phyloP scores from a whole-genome alignment of 1,140 invertebrate genomes.

The Helicoverpa armigera region DNA sequence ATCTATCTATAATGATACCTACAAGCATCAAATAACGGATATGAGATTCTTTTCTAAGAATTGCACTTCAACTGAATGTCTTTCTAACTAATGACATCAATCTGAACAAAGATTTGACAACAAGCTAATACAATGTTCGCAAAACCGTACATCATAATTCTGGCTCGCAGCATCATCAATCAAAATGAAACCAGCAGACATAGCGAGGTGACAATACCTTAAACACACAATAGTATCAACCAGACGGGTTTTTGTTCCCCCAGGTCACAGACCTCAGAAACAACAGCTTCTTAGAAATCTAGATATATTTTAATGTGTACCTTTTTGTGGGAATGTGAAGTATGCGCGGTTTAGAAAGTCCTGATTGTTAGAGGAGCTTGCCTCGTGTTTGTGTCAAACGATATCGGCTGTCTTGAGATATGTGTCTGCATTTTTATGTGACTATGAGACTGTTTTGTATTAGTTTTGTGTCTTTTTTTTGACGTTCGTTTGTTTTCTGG shows the following conservation, averaged over 20 bases:
- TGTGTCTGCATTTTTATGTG: conserved; percentile 14
- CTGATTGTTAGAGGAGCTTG: background rate
- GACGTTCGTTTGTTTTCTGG: background rate
- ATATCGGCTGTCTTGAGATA: background rate
- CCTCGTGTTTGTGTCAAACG: background rate
- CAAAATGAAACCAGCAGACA: background rate
- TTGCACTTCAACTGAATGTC: background rate
- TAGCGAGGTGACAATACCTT: background rate
- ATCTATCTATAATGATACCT: too few species aligned
- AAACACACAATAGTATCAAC: conserved; percentile 27
- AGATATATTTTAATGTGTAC: conserved; percentile 40
- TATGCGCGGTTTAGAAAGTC: conserved; percentile 35
- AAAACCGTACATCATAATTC: background rate
- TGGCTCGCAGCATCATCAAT: background rate
- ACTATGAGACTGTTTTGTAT: too few species aligned
- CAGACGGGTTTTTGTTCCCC: conserved; percentile 33
- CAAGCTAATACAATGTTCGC: background rate
- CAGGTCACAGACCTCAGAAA: conserved; percentile 38
- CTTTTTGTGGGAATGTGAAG: conserved; percentile 19
- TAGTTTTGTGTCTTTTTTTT: too few species aligned
- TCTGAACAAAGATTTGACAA: background rate
- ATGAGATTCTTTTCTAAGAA: too few species aligned
- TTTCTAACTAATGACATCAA: background rate
- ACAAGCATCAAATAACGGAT: too few species aligned
- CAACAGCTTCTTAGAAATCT: conserved; percentile 35